Conservation (phyloP, 2,888 invertebrate genomes). For the Pachycephus smyrnensis region DNA sequence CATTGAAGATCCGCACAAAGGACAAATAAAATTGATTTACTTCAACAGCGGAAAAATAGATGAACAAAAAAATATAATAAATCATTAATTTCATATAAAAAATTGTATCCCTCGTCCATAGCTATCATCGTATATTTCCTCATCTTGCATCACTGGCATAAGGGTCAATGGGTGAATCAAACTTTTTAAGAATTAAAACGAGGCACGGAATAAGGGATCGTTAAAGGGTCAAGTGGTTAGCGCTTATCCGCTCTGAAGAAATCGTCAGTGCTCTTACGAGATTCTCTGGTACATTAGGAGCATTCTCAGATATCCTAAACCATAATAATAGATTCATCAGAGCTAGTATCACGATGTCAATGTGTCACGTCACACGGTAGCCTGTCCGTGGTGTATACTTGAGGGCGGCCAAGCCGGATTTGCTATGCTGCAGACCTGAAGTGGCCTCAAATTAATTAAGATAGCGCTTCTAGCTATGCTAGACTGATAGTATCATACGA, state of each 20-base stretch:
- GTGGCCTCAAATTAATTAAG: constrained; percentile 53
- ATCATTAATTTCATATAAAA: background rate
- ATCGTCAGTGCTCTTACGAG: background rate
- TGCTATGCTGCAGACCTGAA: background rate
- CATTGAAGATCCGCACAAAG: background rate
- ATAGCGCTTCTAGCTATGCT: constrained; percentile 46
- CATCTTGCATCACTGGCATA: background rate
- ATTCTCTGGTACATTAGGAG: background rate
- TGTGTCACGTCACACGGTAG: background rate
- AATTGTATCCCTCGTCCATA: background rate
- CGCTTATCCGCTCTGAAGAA: background rate
- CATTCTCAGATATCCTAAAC: background rate
- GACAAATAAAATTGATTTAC: background rate
- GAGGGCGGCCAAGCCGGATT: background rate
- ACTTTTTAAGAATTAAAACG: background rate
- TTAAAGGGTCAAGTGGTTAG: background rate
- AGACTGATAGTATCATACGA: constrained; percentile 49
- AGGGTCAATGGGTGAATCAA: background rate
- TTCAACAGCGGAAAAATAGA: background rate
- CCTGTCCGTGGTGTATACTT: background rate
- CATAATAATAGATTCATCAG: background rate
- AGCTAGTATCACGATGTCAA: background rate
- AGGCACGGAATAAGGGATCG: background rate
- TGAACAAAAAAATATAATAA: background rate
- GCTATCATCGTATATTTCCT: background rate